Conservation (phyloP, 2,113 vertebrate species). For the Donacobius atricapilla region DNA sequence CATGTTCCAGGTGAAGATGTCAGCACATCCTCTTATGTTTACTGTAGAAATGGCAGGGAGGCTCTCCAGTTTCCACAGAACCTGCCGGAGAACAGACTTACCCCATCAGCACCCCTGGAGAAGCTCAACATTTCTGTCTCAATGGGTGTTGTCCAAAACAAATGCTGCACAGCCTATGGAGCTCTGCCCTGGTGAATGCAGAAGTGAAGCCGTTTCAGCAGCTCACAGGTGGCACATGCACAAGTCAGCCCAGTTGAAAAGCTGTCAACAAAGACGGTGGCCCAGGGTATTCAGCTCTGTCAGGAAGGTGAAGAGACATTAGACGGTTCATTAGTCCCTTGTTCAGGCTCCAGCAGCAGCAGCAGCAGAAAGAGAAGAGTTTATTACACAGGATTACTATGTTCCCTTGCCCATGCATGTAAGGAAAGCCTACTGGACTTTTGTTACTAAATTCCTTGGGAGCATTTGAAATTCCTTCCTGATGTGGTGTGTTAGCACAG, state of each 20-base stretch:
- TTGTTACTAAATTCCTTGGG: slow-evolving; percentile 27
- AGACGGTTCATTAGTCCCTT: background rate
- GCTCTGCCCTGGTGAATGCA: background rate
- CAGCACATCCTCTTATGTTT: background rate
- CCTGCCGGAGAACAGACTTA: background rate
- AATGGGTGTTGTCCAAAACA: background rate
- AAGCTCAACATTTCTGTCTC: background rate
- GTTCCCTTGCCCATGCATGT: background rate
- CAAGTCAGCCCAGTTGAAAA: background rate
- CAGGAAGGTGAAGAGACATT: background rate
- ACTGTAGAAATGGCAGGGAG: background rate
- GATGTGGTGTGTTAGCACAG: slow-evolving; percentile 40
- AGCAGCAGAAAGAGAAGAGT: background rate
- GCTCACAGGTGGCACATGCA: background rate
- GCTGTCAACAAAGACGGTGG: background rate
- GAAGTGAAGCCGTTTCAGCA: background rate
- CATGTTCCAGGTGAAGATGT: background rate
- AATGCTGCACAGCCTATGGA: background rate
- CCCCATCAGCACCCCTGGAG: background rate
- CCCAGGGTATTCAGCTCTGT: background rate
- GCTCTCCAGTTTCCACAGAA: background rate
- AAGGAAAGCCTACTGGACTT: slow-evolving; percentile 23
- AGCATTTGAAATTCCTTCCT: slow-evolving; percentile 57
- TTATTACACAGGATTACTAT: background rate
- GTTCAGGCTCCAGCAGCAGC: background rate